These are phyloP conservation scores for Plagodis pulveraria DNA, from an alignment of 2,888 invertebrate species.

Conservation along the genomic window DNA sequence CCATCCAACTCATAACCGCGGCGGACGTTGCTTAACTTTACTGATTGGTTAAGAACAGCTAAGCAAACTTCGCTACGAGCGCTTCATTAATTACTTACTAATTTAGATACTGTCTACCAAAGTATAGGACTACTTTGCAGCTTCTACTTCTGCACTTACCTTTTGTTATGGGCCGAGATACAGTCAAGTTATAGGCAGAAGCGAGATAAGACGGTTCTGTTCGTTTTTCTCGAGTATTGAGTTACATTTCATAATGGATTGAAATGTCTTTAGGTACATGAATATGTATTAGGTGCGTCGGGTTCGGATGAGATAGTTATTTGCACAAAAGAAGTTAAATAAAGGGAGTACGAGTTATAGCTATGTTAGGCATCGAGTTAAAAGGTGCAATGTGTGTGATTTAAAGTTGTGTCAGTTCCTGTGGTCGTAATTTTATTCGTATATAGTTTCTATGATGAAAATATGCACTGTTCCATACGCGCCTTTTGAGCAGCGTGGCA, in stretches of 20 bases:
- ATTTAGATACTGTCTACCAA: conserved; percentile 1
- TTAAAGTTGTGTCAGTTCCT: no score
- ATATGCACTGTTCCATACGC: no score
- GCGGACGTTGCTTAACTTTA: no score
- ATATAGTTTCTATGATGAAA: no score
- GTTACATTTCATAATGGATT: conserved; percentile 33
- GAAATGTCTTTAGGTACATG: conserved; percentile 27
- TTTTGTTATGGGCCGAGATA: conserved; percentile 40
- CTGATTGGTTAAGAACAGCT: no score
- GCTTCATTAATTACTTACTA: no score
- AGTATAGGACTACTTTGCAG: conserved; percentile 18
- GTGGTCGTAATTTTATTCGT: no score
- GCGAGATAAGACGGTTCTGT: conserved; percentile 17
- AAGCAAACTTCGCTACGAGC: no score
- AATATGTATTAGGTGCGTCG: conserved; percentile 21
- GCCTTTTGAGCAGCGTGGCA: no score
- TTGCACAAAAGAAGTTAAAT: conserved; percentile 8
- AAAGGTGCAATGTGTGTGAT: background rate
- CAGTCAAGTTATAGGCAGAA: conserved; percentile 26
- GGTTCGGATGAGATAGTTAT: conserved; percentile 8
- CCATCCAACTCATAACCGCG: no score
- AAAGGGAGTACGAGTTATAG: background rate
- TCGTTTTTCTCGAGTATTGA: conserved; percentile 28
- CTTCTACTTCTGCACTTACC: conserved; percentile 33
- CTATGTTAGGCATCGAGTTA: background rate